phyloP scores from a whole-genome alignment of 2,797 vertebrate genomes.

The Tangara arthus region DNA sequence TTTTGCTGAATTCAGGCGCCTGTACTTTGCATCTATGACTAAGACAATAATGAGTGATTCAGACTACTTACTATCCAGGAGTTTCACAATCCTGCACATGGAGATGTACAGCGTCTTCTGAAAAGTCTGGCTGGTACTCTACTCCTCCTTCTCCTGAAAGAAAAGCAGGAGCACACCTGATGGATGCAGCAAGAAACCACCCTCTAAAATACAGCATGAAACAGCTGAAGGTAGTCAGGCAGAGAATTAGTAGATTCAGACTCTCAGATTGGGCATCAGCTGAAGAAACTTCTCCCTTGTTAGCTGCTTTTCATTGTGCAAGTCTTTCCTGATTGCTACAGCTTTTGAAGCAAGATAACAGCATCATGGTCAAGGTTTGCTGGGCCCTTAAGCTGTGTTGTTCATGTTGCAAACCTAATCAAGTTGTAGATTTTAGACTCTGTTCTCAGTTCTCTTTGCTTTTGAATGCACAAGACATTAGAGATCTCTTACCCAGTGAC shows the following conservation, averaged over 20 bases:
- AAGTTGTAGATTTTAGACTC: background rate
- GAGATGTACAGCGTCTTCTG: background rate
- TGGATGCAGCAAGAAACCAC: background rate
- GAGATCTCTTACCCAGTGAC: background rate
- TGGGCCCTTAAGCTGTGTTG: background rate
- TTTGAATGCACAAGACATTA: background rate
- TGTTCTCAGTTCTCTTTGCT: background rate
- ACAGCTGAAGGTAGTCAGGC: background rate
- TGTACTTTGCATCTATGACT: background rate
- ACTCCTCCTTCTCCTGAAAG: background rate
- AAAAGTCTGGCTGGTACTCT: background rate
- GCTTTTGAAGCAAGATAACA: background rate
- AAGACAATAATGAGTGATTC: background rate
- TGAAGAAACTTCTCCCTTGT: background rate
- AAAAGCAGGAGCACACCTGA: background rate
- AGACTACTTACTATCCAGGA: background rate
- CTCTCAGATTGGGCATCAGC: background rate
- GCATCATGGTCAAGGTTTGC: background rate
- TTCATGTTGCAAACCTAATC: background rate
- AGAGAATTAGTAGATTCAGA: background rate
- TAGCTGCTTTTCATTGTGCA: background rate
- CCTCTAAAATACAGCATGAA: background rate
- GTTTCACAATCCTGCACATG: background rate
- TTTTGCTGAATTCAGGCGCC: background rate
- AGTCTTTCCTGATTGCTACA: background rate